Conservation (phyloP, 2,888 invertebrate genomes). For the Amphipyra tragopoginis region DNA sequence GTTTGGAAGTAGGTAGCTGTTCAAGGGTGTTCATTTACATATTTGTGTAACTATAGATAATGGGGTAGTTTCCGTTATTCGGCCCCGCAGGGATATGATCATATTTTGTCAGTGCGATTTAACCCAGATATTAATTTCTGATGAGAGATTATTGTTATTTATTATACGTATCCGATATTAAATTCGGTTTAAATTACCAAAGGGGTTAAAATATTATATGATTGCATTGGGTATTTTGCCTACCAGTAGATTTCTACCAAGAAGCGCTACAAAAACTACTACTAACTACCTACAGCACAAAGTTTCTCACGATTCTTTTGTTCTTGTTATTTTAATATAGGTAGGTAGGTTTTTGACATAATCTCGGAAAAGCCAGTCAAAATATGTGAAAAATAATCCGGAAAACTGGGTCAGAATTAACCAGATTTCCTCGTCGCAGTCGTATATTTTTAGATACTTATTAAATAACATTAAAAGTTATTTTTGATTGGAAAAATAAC, state of each 20-base stretch:
- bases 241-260: not conserved
- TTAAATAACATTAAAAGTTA: not conserved
- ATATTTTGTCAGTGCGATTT: constrained; percentile 39
- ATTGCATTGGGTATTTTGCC: not conserved
- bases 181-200: constrained; percentile 12
- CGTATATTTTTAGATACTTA: too few relatives aligned
- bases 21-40: constrained; percentile 54
- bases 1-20: constrained; percentile 49
- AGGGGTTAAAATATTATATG: constrained; percentile 1
- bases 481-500: not conserved
- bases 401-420: too few relatives aligned
- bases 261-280: constrained; percentile 13
- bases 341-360: too few relatives aligned
- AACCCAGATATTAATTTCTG: constrained; percentile 45
- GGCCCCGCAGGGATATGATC: constrained; percentile 34
- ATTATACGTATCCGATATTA: constrained; percentile 32
- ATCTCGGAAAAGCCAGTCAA: too few relatives aligned
- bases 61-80: constrained; percentile 39
- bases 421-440: too few relatives aligned
- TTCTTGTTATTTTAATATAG: not conserved
- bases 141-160: constrained; percentile 41
- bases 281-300: not conserved
- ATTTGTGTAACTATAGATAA: constrained; percentile 54
- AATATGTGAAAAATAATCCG: too few relatives aligned
- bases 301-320: not conserved